Conservation (phyloP, 1,140 invertebrate genomes). For the Ceratina calcarata region DNA sequence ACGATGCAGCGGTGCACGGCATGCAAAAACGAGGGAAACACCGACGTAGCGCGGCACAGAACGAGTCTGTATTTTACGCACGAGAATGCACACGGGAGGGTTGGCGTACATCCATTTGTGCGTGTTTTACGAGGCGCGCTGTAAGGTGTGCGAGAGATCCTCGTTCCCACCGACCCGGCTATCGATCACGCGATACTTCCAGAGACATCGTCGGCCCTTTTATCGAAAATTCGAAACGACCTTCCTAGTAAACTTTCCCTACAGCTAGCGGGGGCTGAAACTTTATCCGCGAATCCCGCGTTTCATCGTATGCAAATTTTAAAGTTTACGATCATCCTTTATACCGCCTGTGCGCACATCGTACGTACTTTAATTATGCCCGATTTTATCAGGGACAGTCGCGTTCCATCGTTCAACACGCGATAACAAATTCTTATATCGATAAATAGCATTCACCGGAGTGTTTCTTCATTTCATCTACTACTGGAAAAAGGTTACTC, state of each 20-base stretch:
- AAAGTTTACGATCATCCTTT: neutral
- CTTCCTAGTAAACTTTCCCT: neutral
- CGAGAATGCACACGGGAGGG: neutral
- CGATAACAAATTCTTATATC: no score
- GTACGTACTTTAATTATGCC: neutral
- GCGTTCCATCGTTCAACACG: no score
- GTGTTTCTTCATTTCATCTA: no score
- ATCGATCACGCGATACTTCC: slow-evolving; percentile 37
- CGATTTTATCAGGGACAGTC: no score
- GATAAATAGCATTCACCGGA: no score
- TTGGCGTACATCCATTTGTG: slow-evolving; percentile 7
- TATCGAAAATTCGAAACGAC: slow-evolving; percentile 29
- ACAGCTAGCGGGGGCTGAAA: neutral
- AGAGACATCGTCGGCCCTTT: neutral
- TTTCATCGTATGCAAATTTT: slow-evolving; percentile 2
- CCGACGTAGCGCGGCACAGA: neutral
- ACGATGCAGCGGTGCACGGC: neutral
- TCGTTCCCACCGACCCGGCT: neutral
- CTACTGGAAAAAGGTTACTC: no score
- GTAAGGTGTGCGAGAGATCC: slow-evolving; percentile 5
- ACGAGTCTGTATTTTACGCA: slow-evolving; percentile 32
- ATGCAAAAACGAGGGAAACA: slow-evolving; percentile 24
- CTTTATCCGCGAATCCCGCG: neutral
- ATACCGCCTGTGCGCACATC: neutral
- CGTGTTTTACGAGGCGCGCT: slow-evolving; percentile 22